Percentiles rank a stretch among this genome's conserved stretches.
These are phyloP conservation scores for Alaudala cheleensis DNA, from an alignment of 2,113 vertebrate species.

Conservation along the genomic window DNA sequence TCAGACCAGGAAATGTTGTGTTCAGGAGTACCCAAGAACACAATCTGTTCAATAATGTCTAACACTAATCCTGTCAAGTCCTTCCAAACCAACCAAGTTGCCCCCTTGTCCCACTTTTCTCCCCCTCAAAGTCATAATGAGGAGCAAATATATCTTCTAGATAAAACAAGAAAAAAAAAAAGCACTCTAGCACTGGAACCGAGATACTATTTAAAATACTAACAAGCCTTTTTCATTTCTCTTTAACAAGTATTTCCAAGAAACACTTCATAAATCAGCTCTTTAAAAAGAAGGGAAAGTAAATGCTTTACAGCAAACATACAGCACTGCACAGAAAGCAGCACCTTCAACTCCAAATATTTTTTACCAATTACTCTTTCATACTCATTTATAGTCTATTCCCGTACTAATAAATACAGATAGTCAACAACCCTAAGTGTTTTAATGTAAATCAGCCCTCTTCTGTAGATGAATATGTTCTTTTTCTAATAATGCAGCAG, in stretches of 20 bases:
- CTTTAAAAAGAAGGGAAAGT: constrained; percentile 27
- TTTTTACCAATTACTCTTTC: neutral
- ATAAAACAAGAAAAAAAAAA: neutral
- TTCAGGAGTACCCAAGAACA: neutral
- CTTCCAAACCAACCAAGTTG: neutral
- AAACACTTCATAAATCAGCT: constrained; percentile 55
- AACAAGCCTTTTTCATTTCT: constrained; percentile 7
- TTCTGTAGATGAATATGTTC: neutral
- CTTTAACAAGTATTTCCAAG: constrained; percentile 24
- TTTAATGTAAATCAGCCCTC: neutral
- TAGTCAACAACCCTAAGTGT: neutral
- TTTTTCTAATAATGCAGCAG: neutral
- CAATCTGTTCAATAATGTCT: neutral
- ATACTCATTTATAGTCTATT: neutral
- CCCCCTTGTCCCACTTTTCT: neutral
- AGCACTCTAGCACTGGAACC: too few relatives aligned
- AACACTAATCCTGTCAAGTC: neutral
- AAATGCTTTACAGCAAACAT: constrained; percentile 22
- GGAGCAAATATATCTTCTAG: neutral
- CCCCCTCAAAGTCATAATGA: neutral
- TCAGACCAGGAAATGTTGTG: neutral
- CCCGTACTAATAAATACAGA: neutral
- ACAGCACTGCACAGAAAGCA: neutral
- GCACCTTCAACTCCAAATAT: neutral
- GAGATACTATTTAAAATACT: neutral